Evolutionary conservation across 2,797 vertebrate species (phyloP).

Genomic region (Malurus leucopterus): DNA sequence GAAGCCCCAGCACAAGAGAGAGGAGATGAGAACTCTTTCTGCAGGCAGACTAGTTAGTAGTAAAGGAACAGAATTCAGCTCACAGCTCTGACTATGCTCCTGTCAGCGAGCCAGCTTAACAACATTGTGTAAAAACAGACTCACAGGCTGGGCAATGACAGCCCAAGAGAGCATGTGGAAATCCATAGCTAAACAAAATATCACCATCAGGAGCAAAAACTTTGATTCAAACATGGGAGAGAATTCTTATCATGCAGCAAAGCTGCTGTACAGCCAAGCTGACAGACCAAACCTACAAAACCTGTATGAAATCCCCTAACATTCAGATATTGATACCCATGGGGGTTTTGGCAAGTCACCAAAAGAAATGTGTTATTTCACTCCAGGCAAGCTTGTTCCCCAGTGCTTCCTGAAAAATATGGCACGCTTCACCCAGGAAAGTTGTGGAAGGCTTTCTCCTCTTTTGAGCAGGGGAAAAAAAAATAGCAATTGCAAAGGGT

Average conservation of each 20-base stretch:
- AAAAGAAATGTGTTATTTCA: neutral
- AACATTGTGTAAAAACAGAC: neutral
- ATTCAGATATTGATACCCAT: neutral
- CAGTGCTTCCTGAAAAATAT: neutral
- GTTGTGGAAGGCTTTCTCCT: neutral
- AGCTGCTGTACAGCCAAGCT: neutral
- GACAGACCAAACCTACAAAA: neutral
- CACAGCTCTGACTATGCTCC: neutral
- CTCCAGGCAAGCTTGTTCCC: neutral
- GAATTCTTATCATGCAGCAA: neutral
- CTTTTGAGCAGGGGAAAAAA: neutral
- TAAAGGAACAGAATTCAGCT: neutral
- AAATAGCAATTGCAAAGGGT: neutral
- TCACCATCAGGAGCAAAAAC: neutral
- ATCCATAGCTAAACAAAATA: neutral
- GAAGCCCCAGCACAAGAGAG: neutral
- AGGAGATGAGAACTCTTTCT: neutral
- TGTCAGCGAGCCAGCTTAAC: neutral
- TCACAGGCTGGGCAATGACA: neutral
- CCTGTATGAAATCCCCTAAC: neutral
- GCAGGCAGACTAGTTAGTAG: neutral
- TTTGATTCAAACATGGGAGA: fast-evolving
- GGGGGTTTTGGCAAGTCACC: neutral
- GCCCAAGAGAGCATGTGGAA: neutral
- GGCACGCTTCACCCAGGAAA: neutral